Evolutionary conservation across 2,888 invertebrate species (phyloP).

Genomic region (Stomorhina lunata): DNA sequence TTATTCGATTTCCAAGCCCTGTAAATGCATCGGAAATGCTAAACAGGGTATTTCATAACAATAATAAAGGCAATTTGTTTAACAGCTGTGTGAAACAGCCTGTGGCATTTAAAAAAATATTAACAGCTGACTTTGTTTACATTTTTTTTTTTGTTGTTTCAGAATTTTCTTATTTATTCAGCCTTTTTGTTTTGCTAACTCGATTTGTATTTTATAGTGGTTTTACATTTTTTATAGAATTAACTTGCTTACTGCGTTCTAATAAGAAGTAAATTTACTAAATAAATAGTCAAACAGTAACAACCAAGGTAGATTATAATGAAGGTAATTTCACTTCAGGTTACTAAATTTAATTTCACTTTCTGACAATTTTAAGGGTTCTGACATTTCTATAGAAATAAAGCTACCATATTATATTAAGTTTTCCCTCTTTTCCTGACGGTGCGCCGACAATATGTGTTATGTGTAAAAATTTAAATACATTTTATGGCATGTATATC

Average conservation of each 20-base stretch:
- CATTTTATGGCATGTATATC: no score
- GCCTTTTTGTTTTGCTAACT: neutral
- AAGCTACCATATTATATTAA: no score
- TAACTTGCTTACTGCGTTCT: slow-evolving; percentile 1
- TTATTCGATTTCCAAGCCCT: neutral
- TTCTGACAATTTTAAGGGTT: no score
- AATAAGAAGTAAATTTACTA: neutral
- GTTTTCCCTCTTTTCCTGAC: no score
- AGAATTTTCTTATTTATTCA: neutral
- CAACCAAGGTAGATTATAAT: no score
- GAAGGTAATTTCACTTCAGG: no score
- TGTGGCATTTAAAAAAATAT: neutral
- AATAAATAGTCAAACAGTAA: no score
- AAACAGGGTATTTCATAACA: neutral
- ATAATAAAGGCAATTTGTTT: neutral
- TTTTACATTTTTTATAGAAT: neutral
- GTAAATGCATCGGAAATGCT: neutral
- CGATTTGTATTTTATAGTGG: neutral
- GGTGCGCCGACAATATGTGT: no score
- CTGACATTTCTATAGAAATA: no score
- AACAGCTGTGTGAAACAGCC: neutral
- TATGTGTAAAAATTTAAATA: no score
- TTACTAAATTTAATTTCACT: no score
- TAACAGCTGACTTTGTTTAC: slow-evolving; percentile 35
- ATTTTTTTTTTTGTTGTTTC: slow-evolving; percentile 8